A percentile compares a stretch with the other conserved stretches of the same genome.
These are phyloP conservation scores for Heliornis fulica DNA, from an alignment of 2,113 vertebrate genomes.

Conservation along the genomic window DNA sequence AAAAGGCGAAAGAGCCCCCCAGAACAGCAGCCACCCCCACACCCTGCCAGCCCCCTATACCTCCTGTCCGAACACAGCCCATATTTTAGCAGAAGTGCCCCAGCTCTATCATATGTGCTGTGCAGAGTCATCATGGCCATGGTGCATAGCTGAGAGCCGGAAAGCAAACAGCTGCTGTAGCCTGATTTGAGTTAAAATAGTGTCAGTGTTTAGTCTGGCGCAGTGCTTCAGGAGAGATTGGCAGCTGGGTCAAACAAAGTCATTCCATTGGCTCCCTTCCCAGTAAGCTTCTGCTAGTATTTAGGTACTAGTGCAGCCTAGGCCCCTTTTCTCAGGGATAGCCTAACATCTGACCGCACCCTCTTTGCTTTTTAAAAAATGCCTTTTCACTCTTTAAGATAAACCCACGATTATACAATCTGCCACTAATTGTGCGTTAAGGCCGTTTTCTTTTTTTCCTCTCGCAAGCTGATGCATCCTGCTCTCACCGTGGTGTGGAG, in stretches of 20 bases:
- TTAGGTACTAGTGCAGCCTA: slow-evolving; percentile 83
- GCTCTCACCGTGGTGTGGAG: slow-evolving; percentile 65
- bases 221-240: slow-evolving; percentile 90
- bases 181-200: slow-evolving; percentile 87
- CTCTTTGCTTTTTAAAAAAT: slow-evolving; percentile 72
- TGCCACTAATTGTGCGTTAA: slow-evolving; percentile 75
- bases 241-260: slow-evolving; percentile 96
- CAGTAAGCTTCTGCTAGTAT: slow-evolving; percentile 86
- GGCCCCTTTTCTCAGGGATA: slow-evolving; percentile 82
- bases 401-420: slow-evolving; percentile 74
- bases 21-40: background rate
- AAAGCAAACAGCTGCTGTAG: slow-evolving; percentile 87
- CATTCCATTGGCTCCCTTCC: slow-evolving; percentile 85
- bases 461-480: slow-evolving; percentile 69
- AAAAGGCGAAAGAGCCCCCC: background rate
- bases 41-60: background rate
- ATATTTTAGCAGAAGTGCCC: slow-evolving; percentile 68
- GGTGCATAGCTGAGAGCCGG: slow-evolving; percentile 82
- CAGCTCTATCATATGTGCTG: slow-evolving; percentile 69
- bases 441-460: slow-evolving; percentile 70
- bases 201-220: slow-evolving; percentile 93
- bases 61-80: slow-evolving; percentile 56
- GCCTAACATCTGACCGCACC: slow-evolving; percentile 85
- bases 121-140: slow-evolving; percentile 73
- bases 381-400: slow-evolving; percentile 73